A percentile compares a stretch with the other conserved stretches of the same genome.
phyloP scores from a whole-genome alignment of 1,140 invertebrate genomes.

The Musca vetustissima region DNA sequence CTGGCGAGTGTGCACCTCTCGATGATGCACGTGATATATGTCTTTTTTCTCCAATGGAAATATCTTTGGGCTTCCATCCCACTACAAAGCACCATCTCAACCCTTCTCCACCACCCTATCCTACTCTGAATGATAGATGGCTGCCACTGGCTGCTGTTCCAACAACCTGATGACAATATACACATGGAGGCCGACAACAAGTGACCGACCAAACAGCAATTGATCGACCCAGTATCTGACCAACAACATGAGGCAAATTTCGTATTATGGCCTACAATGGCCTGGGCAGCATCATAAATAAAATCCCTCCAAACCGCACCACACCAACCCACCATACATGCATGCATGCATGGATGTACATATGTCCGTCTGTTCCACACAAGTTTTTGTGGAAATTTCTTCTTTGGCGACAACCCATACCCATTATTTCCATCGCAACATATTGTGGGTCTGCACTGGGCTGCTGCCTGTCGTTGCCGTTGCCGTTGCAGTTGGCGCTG shows the following conservation, averaged over 20 bases:
- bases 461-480: too few species aligned
- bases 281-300: not conserved
- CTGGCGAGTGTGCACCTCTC: not conserved
- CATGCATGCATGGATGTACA: not conserved
- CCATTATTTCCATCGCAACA: too few species aligned
- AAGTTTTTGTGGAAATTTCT: too few species aligned
- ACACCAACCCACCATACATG: not conserved
- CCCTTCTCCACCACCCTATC: too few species aligned
- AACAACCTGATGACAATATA: not conserved
- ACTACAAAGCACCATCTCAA: too few species aligned
- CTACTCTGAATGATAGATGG: too few species aligned
- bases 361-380: not conserved
- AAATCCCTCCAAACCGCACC: not conserved
- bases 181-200: too few species aligned
- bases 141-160: not conserved
- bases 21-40: conserved; percentile 18
- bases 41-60: not conserved
- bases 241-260: too few species aligned
- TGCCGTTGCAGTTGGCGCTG: not conserved
- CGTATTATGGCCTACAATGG: not conserved
- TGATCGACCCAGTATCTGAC: conserved; percentile 8
- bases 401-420: too few species aligned
- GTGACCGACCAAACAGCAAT: too few species aligned
- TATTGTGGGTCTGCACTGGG: too few species aligned
- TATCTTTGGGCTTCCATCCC: not conserved